Conservation (phyloP, 2,888 invertebrate species). For the Dryobota labecula region DNA sequence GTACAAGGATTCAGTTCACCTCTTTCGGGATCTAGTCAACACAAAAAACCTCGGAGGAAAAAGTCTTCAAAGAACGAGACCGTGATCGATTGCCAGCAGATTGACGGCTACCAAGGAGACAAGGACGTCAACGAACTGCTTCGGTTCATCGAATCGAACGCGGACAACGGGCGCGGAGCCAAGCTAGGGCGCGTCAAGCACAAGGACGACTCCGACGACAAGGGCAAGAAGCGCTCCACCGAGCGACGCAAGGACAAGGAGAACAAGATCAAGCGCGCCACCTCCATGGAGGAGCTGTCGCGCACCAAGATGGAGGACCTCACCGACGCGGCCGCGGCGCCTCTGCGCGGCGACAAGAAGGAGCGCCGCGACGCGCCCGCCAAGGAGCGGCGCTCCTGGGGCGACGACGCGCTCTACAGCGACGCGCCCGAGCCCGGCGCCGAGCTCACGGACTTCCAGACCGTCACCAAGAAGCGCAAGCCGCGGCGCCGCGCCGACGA, state of each 20-base stretch:
- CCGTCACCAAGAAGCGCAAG: slow-evolving; percentile 95
- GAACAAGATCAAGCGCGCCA: slow-evolving; percentile 92
- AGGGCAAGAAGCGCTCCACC: slow-evolving; percentile 88
- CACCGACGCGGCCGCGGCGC: slow-evolving; percentile 85
- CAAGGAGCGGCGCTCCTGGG: slow-evolving; percentile 92
- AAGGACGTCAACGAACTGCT: slow-evolving; percentile 94
- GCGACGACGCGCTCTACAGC: slow-evolving; percentile 89
- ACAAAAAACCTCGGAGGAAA: slow-evolving; percentile 91
- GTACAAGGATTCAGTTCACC: slow-evolving; percentile 90
- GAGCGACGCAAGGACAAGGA: slow-evolving; percentile 86
- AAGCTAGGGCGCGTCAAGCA: slow-evolving; percentile 83
- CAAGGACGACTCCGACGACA: slow-evolving; percentile 85
- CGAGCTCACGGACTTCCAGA: slow-evolving; percentile 94
- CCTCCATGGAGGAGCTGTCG: slow-evolving; percentile 95
- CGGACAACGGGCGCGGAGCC: slow-evolving; percentile 80
- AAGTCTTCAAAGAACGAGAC: slow-evolving; percentile 91
- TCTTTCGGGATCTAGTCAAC: slow-evolving; percentile 86
- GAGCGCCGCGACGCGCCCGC: slow-evolving; percentile 73
- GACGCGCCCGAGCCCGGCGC: slow-evolving; percentile 63
- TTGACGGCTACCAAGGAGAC: slow-evolving; percentile 95
- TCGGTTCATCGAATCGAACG: slow-evolving; percentile 94
- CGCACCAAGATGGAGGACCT: slow-evolving; percentile 94
- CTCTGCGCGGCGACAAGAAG: slow-evolving; percentile 60
- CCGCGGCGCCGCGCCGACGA: slow-evolving; percentile 93
- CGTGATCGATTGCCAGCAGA: slow-evolving; percentile 91